Evolutionary conservation across 2,888 invertebrate genomes (phyloP).

Genomic region (Dolomedes plantarius): DNA sequence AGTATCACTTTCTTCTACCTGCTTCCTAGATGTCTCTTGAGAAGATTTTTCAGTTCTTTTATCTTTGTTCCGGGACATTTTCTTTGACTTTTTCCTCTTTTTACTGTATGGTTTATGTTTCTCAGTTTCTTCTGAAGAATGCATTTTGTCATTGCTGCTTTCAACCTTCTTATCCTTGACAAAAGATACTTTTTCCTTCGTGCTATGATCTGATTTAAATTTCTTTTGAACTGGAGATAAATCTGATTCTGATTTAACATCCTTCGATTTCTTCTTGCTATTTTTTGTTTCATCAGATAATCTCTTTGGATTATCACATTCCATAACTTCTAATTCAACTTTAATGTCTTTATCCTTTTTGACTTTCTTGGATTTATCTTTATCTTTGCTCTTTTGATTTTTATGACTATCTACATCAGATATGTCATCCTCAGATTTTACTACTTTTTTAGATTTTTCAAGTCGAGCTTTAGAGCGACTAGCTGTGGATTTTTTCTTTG

Average conservation of each 20-base stretch:
- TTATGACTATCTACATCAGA: slow-evolving; percentile 71
- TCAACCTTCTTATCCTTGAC: slow-evolving; percentile 74
- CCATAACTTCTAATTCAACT: slow-evolving; percentile 49
- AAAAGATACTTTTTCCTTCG: slow-evolving; percentile 54
- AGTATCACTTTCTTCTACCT: slow-evolving; percentile 41
- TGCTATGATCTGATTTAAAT: slow-evolving; percentile 26
- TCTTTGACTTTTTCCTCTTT: slow-evolving; percentile 73
- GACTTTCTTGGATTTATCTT: slow-evolving; percentile 70
- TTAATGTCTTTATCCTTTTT: slow-evolving; percentile 63
- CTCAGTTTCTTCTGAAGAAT: slow-evolving; percentile 52
- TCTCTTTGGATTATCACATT: slow-evolving; percentile 29
- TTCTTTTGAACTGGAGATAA: slow-evolving; percentile 36
- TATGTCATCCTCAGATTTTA: slow-evolving; percentile 71
- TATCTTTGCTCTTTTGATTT: slow-evolving; percentile 69
- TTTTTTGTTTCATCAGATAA: slow-evolving; percentile 32
- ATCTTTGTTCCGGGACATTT: slow-evolving; percentile 70
- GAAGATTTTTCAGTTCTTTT: slow-evolving; percentile 51
- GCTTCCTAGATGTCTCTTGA: slow-evolving; percentile 38
- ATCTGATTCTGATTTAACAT: slow-evolving; percentile 43
- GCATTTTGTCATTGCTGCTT: slow-evolving; percentile 46
- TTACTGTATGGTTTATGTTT: slow-evolving; percentile 68
- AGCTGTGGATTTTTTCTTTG: slow-evolving; percentile 50
- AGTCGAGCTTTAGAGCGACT: slow-evolving; percentile 28
- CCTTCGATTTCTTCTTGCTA: slow-evolving; percentile 59
- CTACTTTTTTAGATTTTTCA: slow-evolving; percentile 67